Evolutionary conservation across 2,797 vertebrate genomes (phyloP).

Genomic region (Xenopus petersii): DNA sequence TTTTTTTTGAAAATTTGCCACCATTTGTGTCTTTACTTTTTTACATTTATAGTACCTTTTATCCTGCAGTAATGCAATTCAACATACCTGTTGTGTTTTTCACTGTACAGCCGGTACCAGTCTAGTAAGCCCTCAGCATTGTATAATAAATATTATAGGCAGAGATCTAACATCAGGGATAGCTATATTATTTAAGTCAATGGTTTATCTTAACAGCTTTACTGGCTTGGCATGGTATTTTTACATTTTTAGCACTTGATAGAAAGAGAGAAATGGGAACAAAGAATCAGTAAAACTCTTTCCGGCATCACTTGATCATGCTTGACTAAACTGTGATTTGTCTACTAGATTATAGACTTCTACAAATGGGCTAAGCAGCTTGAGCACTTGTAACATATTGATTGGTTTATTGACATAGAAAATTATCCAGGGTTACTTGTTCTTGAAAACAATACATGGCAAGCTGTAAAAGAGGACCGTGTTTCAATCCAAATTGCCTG

Average conservation of each 20-base stretch:
- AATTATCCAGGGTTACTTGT: constrained; percentile 49
- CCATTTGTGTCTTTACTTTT: too few species aligned
- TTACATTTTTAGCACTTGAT: constrained; percentile 12
- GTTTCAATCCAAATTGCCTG: constrained; percentile 40
- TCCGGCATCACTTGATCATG: constrained; percentile 45
- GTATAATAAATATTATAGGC: not conserved
- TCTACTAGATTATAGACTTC: constrained; percentile 50
- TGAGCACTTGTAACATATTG: constrained; percentile 49
- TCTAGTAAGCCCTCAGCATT: too few species aligned
- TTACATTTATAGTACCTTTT: too few species aligned
- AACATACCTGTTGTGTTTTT: too few species aligned
- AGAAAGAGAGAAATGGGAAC: constrained; percentile 26
- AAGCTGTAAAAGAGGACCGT: constrained; percentile 36
- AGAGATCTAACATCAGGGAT: not conserved
- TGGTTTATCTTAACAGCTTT: not conserved
- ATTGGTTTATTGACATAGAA: constrained; percentile 50
- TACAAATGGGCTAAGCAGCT: constrained; percentile 49
- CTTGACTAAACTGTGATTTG: constrained; percentile 50
- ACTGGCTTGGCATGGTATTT: too few species aligned
- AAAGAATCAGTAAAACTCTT: constrained; percentile 37
- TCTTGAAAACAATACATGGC: constrained; percentile 47
- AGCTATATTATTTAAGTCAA: not conserved
- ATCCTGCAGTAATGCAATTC: too few species aligned
- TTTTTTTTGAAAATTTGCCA: too few species aligned
- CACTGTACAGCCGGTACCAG: too few species aligned